phyloP scores from a whole-genome alignment of 2,888 invertebrate species.

The Galerucella nymphaeae region DNA sequence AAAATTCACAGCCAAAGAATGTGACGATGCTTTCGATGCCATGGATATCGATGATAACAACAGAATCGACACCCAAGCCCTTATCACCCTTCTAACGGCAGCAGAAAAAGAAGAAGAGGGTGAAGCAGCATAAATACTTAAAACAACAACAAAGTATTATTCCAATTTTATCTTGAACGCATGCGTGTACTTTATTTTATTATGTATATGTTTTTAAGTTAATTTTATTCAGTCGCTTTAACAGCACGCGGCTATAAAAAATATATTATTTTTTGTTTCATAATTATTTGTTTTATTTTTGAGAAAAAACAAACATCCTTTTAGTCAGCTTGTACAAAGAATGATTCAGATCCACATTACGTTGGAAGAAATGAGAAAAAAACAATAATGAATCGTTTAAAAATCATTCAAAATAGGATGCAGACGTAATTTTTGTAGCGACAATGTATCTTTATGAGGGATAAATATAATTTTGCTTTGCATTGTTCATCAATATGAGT shows the following conservation, averaged over 20 bases:
- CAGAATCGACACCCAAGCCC: slow-evolving; percentile 87
- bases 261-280: slow-evolving; percentile 31
- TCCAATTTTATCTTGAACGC: slow-evolving; percentile 33
- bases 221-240: slow-evolving; percentile 34
- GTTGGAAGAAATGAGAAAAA: too few relatives aligned
- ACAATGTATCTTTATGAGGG: too few relatives aligned
- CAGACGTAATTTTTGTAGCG: too few relatives aligned
- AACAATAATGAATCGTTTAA: too few relatives aligned
- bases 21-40: slow-evolving; percentile 92
- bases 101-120: slow-evolving; percentile 82
- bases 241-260: slow-evolving; percentile 28
- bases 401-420: too few relatives aligned
- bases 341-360: too few relatives aligned
- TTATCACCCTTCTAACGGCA: slow-evolving; percentile 90
- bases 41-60: slow-evolving; percentile 93
- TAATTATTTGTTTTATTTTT: slow-evolving; percentile 9
- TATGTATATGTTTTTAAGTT: slow-evolving; percentile 20
- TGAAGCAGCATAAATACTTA: slow-evolving; percentile 62
- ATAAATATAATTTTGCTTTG: too few relatives aligned
- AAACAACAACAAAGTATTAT: slow-evolving; percentile 8
- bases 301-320: neutral
- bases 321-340: too few relatives aligned
- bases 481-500: too few relatives aligned
- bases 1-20: slow-evolving; percentile 88
- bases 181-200: slow-evolving; percentile 37